A percentile compares a stretch with the other conserved stretches of the same genome.
Conservation (phyloP, 1,140 invertebrate genomes). For the Goniozus legneri region DNA sequence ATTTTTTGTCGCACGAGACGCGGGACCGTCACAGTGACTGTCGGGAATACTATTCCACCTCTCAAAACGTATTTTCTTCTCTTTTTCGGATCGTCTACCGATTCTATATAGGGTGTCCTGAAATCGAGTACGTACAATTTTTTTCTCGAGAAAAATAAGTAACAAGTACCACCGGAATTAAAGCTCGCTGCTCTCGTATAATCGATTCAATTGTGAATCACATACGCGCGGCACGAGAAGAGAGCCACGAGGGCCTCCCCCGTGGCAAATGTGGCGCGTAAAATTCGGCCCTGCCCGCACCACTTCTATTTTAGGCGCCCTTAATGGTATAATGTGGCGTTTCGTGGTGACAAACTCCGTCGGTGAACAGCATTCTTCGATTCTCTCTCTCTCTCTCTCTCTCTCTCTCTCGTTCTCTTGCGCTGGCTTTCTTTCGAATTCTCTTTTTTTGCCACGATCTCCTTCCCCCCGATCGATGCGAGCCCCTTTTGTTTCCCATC, state of each 20-base stretch:
- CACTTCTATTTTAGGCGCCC: constrained; percentile 24
- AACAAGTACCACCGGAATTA: neutral
- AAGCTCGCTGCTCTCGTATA: too few relatives aligned
- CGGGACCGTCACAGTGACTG: too few relatives aligned
- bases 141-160: neutral
- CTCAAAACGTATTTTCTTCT: too few relatives aligned
- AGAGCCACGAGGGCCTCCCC: neutral
- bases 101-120: too few relatives aligned
- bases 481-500: constrained; percentile 15
- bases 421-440: neutral
- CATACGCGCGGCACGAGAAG: constrained; percentile 1
- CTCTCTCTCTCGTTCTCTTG: neutral
- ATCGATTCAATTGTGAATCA: constrained; percentile 21
- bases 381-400: neutral
- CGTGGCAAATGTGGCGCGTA: constrained; percentile 29
- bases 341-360: constrained; percentile 38
- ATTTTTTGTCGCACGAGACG: constrained; percentile 24
- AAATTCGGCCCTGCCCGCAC: constrained; percentile 22
- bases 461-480: constrained; percentile 7
- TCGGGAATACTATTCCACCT: too few relatives aligned
- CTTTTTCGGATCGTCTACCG: too few relatives aligned
- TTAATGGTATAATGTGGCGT: constrained; percentile 29
- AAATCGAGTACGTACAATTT: too few relatives aligned
- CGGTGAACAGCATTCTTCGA: constrained; percentile 32
- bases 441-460: constrained; percentile 13